These are phyloP conservation scores for Lipophrys pholis DNA, from an alignment of 2,113 vertebrate species.

Conservation along the genomic window DNA sequence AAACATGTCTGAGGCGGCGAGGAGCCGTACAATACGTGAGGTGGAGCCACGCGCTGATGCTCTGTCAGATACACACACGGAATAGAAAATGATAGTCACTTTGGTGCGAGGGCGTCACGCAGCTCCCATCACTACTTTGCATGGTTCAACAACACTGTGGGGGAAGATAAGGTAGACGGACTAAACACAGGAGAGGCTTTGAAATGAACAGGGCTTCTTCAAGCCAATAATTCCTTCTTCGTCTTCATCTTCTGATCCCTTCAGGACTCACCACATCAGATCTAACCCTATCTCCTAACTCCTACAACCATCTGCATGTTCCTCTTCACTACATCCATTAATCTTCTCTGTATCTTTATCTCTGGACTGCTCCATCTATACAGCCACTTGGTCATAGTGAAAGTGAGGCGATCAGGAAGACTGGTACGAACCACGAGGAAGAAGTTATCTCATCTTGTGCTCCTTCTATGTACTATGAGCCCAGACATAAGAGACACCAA, in stretches of 20 bases:
- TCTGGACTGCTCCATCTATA: no score
- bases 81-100: conserved; percentile 65
- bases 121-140: conserved; percentile 59
- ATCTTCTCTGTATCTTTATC: no score
- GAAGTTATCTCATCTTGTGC: conserved; percentile 21
- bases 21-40: conserved; percentile 54
- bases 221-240: no score
- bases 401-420: no score
- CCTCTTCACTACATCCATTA: no score
- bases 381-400: no score
- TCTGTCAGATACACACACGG: conserved; percentile 65
- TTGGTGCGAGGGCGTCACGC: conserved; percentile 46
- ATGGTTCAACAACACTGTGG: conserved; percentile 41
- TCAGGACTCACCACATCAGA: no score
- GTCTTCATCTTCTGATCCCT: no score
- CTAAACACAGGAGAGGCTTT: conserved; percentile 33
- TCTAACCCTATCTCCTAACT: no score
- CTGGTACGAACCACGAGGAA: neutral
- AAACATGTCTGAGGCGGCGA: conserved; percentile 57
- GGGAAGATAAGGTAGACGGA: conserved; percentile 65
- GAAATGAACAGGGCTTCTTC: no score
- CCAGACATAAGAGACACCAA: conserved; percentile 34
- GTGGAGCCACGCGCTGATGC: conserved; percentile 55
- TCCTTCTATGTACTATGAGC: conserved; percentile 1
- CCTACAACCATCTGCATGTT: no score